A percentile compares a stretch with the other conserved stretches of the same genome.
Conservation (phyloP, 2,113 vertebrate genomes). For the Sisor rabdophorus region DNA sequence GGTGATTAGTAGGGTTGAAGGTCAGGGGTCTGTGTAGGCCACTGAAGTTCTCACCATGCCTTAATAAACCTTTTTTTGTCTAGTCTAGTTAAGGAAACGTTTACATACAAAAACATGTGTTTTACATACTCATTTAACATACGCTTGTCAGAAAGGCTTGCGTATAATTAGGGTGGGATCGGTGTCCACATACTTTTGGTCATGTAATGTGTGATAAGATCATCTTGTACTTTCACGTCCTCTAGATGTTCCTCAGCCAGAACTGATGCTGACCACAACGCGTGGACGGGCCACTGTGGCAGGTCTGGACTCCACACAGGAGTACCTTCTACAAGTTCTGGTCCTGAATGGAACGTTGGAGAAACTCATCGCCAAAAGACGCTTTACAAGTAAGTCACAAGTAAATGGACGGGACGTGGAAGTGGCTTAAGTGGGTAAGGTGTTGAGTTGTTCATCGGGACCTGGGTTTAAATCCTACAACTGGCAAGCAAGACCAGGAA, state of each 20-base stretch:
- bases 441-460: no score
- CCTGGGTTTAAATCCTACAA: no score
- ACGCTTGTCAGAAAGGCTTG: no score
- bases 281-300: constrained; percentile 82
- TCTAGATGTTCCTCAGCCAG: constrained; percentile 81
- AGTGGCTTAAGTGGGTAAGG: no score
- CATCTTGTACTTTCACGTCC: constrained; percentile 8
- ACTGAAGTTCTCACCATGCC: not conserved
- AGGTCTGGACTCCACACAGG: constrained; percentile 82
- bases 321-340: constrained; percentile 81
- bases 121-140: no score
- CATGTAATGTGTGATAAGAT: not conserved
- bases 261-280: constrained; percentile 90
- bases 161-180: not conserved
- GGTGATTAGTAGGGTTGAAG: not conserved
- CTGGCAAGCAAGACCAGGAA: not conserved
- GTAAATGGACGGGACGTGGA: not conserved
- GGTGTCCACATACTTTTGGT: not conserved
- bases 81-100: no score
- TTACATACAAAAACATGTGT: no score
- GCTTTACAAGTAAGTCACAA: constrained; percentile 83
- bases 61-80: not conserved
- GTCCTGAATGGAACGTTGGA: constrained; percentile 78
- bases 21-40: not conserved
- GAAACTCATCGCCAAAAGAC: constrained; percentile 79